Evolutionary conservation across 2,888 invertebrate genomes (phyloP), one percentile per base, ranked within the genome.

Genomic region (Amblyjoppa proteus): DNA sequence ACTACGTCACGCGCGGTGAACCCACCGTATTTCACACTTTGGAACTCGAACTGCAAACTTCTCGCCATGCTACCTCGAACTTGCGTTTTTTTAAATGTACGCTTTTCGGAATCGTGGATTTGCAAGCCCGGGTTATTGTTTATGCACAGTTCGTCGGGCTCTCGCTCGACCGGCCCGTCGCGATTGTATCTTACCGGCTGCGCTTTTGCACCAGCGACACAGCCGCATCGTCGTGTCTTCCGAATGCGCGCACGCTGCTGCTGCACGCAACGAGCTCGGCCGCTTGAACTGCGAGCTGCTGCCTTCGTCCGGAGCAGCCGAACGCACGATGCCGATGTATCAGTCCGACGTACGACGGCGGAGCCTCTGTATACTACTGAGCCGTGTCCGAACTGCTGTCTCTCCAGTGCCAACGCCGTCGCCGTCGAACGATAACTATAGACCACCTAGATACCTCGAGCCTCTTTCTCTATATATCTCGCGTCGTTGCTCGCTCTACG

Each of bases 401-500:
- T 76, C 38, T 66, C 31, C 34, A 38, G 49, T 56, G 56, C 56
- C 56, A 56, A 56, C 56, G 56, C 56, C 64, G 45, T 61, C 51
- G 73, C 45, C 69, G 78, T 71, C 75, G 41, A 38, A 74, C 77
- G 81, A 81, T 84, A 84, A 82, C 85, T 85, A 85, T 79, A 85
- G 81, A 81, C 20, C 34, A 56, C 53, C 68, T 51, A 74, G 74
- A 74, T 74, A 74, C 41, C 58, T 45, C 25, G 73, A 74, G 41
- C 11, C 41, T 41, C 41, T 41, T 41, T 41, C 41, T 11, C 41
- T 45, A 13, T 28, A 13, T 51, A 51, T 25, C 20, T 11, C 20
- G 34, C 64, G 31, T 51, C 34, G 51, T 66, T 20, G 45, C 20
- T 25, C 31, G 77, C 31, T 68, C 78, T 78, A 56, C 56, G 56